phyloP scores from a whole-genome alignment of 2,888 invertebrate genomes.

The Ophioninae sp. region DNA sequence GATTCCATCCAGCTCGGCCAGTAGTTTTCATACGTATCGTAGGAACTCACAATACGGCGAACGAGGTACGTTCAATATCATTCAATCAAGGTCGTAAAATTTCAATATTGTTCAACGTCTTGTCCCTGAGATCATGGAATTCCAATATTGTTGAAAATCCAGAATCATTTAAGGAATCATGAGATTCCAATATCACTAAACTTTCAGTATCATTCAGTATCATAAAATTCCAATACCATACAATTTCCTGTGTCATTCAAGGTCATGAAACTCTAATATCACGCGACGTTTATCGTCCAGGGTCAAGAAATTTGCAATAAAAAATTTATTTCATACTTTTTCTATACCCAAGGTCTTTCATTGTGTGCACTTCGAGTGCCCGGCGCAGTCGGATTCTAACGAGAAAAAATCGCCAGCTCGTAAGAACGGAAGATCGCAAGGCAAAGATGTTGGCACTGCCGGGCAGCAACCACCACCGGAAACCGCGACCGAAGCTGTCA shows the following conservation, averaged over 20 bases:
- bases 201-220: no score
- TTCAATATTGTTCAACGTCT: no score
- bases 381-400: constrained; percentile 84
- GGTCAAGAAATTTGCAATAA: no score
- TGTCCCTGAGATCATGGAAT: no score
- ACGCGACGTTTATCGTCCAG: no score
- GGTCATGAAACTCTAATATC: no score
- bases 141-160: no score
- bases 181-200: no score
- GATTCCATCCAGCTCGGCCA: constrained; percentile 89
- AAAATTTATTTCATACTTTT: no score
- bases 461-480: constrained; percentile 70
- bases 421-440: constrained; percentile 62
- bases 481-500: constrained; percentile 75
- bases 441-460: constrained; percentile 36
- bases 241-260: no score
- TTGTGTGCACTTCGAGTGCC: constrained; percentile 98
- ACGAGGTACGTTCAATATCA: constrained; percentile 86
- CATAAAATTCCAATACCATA: no score
- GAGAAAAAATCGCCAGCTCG: constrained; percentile 68
- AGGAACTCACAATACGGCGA: constrained; percentile 98
- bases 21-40: constrained; percentile 97
- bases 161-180: no score
- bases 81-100: background rate
- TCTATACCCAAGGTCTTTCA: constrained; percentile 90